Base-by-base conservation (phyloP, 2,888 invertebrate genomes). In the Apomyelois bistriatella region DNA sequence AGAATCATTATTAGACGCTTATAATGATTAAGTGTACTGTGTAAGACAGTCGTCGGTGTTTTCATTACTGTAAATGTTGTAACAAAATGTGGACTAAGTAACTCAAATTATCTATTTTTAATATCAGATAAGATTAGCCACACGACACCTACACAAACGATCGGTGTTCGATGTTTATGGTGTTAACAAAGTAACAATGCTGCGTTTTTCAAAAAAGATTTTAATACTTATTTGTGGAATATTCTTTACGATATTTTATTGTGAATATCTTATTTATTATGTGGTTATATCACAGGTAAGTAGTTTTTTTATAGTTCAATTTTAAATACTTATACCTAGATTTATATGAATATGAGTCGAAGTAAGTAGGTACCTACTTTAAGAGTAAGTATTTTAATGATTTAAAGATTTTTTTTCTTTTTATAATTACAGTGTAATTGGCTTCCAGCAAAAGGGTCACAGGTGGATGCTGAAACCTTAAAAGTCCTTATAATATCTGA, bases 401-500 rank as follows among this genome's bases (percentile, higher is more conserved):
- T n/a, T n/a, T 28, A 28, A 28, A 28, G 7, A 28, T 5, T 32
- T 32, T 9, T 32, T 32, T 7, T 32, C 10, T 32, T 32, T 32
- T 16, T 42, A 48, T 66, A 80, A 60, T 89, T 91, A 53, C 66
- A 95, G 94, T 97, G 97, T 81, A 81, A 89, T 35, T 97, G 96
- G 96, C 95, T 96, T 42, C 62, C 57, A 35, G 66, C 93, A 59
- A 48, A 68, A 4, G 77, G 56, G 17, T 15, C 55, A 46, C 53
- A 56, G 8, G 57, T 59, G 22, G 66, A 69, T 41, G 84, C 86
- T 53, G 81, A 92, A 28, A 86, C 93, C 1, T 85, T 96, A 0
- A 92, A 91, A 75, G 95, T 94, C 0, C 94, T 98, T 91, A 91
- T 99, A 55, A 77, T 99, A 58, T 94, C 98, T 1, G 99, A 99